Evolutionary conservation across 2,113 vertebrate genomes (phyloP), one percentile per base, ranked within the genome.

Genomic region (Corapipo altera): DNA sequence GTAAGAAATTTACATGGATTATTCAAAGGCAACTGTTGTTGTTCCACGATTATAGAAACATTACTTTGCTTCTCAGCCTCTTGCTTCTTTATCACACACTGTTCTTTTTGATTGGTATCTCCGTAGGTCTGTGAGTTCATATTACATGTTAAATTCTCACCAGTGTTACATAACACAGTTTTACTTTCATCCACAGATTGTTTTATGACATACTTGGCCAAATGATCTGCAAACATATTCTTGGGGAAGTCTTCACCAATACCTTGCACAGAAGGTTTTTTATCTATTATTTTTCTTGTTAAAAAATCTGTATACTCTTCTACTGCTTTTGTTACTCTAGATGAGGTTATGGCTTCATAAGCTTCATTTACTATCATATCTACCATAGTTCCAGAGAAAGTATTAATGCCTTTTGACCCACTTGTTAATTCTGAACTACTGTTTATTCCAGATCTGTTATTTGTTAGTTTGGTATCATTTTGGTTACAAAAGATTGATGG

Each of bases 321-420:
- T 67, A 98, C 96, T 84, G 97, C 96, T 97, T 98, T 98, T 92
- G 98, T 98, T 94, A 98, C 91, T 95, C 98, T 98, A 39, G 98
- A 98, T 69, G 98, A 96, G 10, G 98, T 98, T 93, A 99, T 96
- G 27, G 98, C 94, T 93, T 99, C 98, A 91, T 99, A 99, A 46
- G 98, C 98, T 96, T 99, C 99, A 90, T 97, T 99, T 58, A 99
- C 98, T 75, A 99, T 98, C 93, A 98, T 97, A 88, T 99, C 98
- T 72, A 99, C 98, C 98, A 99, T 98, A 95, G 98, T 98, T 54
- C 98, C 98, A 96, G 99, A 99, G 92, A 99, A 98, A 89, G 95
- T 98, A 65, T 97, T 98, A 82, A 98, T 97, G 26, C 86, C 69
- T 69, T 97, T 95, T 8, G 96, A 97, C 43, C 61, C 97, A 77